phyloP scores from a whole-genome alignment of 2,888 invertebrate species.

The Clostera curtula region DNA sequence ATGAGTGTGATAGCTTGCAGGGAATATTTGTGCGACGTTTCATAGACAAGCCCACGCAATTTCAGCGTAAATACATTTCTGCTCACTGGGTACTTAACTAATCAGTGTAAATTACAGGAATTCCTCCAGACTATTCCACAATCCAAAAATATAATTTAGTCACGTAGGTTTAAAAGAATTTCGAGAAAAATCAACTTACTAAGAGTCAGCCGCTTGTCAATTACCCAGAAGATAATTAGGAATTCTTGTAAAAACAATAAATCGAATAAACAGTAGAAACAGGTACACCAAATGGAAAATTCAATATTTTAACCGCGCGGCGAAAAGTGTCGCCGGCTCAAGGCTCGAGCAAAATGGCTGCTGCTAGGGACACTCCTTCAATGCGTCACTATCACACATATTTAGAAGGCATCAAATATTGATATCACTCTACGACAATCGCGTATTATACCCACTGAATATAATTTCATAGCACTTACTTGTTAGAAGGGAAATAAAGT shows the following conservation, averaged over 20 bases:
- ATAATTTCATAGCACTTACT: slow-evolving; percentile 64
- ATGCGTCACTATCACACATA: slow-evolving; percentile 76
- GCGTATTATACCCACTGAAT: slow-evolving; percentile 48
- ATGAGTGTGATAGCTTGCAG: slow-evolving; percentile 40
- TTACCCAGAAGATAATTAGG: too few relatives aligned
- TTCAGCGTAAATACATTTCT: slow-evolving; percentile 11
- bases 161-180: slow-evolving; percentile 35
- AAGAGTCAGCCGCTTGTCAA: slow-evolving; percentile 13
- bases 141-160: slow-evolving; percentile 43
- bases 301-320: slow-evolving; percentile 55
- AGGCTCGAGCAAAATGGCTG: slow-evolving; percentile 74
- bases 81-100: too few relatives aligned
- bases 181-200: slow-evolving; percentile 46
- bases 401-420: slow-evolving; percentile 35
- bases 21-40: too few relatives aligned
- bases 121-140: slow-evolving; percentile 11
- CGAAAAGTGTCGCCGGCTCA: slow-evolving; percentile 71
- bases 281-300: too few relatives aligned
- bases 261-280: too few relatives aligned
- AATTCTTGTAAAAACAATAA: too few relatives aligned
- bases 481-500: slow-evolving; percentile 72
- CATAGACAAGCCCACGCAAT: slow-evolving; percentile 31
- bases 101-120: too few relatives aligned
- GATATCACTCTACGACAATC: slow-evolving; percentile 38
- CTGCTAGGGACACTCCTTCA: slow-evolving; percentile 76